These are phyloP conservation scores for Apamea sordens DNA, from an alignment of 2,888 invertebrate species.

Conservation along the genomic window DNA sequence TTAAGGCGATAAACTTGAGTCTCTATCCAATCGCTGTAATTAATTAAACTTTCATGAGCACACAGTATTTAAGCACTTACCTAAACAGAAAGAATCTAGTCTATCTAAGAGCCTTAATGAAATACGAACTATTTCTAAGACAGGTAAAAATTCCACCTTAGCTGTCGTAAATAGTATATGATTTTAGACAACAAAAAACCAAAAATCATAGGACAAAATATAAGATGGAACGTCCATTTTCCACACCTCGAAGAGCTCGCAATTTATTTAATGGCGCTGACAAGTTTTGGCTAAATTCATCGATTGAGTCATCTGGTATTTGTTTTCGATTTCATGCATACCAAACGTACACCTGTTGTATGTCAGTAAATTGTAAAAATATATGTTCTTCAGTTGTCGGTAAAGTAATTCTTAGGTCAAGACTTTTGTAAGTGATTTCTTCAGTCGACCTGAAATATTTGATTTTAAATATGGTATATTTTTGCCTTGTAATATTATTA, in stretches of 20 bases:
- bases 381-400: slow-evolving; percentile 17
- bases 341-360: slow-evolving; percentile 41
- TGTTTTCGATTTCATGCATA: slow-evolving; percentile 55
- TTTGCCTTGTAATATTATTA: background rate
- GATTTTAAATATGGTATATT: background rate
- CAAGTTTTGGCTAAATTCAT: slow-evolving; percentile 57
- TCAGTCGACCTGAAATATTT: background rate
- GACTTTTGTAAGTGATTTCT: slow-evolving; percentile 2
- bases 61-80: background rate
- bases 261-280: slow-evolving; percentile 31
- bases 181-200: slow-evolving; percentile 28
- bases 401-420: slow-evolving; percentile 1
- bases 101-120: slow-evolving; percentile 40
- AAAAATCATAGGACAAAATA: slow-evolving; percentile 11
- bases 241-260: background rate
- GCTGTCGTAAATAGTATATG: slow-evolving; percentile 22
- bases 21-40: slow-evolving; percentile 31
- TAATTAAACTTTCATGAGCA: slow-evolving; percentile 54
- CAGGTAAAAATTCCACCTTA: slow-evolving; percentile 33
- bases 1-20: slow-evolving; percentile 9
- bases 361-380: slow-evolving; percentile 39
- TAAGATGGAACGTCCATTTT: slow-evolving; percentile 19
- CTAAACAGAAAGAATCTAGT: slow-evolving; percentile 12
- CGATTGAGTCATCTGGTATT: slow-evolving; percentile 65
- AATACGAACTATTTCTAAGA: slow-evolving; percentile 30